A percentile compares a stretch with the other conserved stretches of the same genome.
These are phyloP conservation scores for human DNA, from an alignment of 2,113 vertebrate genomes.

Conservation along the genomic window DNA sequence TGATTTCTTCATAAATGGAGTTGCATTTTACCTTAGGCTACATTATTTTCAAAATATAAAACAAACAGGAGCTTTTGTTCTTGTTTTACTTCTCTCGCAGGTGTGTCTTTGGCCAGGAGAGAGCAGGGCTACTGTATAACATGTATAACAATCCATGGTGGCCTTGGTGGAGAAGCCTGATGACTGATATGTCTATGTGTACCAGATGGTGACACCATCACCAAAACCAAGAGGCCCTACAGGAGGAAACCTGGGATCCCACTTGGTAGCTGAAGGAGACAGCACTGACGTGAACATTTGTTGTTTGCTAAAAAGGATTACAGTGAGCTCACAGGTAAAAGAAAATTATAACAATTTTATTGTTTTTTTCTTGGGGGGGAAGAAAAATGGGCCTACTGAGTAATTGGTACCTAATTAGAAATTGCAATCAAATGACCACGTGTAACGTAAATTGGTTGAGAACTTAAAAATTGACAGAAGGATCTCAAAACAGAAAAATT, in stretches of 20 bases:
- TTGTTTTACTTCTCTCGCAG: not conserved
- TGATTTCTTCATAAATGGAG: not conserved
- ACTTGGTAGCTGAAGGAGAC: not conserved
- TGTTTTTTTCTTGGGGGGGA: not conserved
- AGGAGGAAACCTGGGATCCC: too few relatives aligned
- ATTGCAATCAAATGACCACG: not conserved
- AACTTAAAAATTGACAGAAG: not conserved
- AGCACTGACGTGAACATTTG: not conserved
- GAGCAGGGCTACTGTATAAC: not conserved
- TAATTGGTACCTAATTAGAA: not conserved
- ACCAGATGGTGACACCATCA: not conserved
- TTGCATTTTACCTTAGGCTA: not conserved
- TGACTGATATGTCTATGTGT: not conserved
- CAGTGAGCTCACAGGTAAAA: not conserved
- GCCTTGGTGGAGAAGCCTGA: not conserved
- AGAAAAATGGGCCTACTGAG: not conserved
- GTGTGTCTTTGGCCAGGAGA: not conserved
- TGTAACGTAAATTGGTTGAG: not conserved
- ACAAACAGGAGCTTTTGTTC: not conserved
- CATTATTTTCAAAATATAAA: not conserved
- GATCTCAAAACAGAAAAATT: not conserved
- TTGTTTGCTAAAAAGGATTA: not conserved
- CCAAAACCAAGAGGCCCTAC: rapidly evolving
- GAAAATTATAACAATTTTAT: not conserved
- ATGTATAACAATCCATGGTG: rapidly evolving